Evolutionary conservation across 1,140 invertebrate species (phyloP), one percentile per base, ranked within the genome.

Genomic region (Chlorops oryzae): DNA sequence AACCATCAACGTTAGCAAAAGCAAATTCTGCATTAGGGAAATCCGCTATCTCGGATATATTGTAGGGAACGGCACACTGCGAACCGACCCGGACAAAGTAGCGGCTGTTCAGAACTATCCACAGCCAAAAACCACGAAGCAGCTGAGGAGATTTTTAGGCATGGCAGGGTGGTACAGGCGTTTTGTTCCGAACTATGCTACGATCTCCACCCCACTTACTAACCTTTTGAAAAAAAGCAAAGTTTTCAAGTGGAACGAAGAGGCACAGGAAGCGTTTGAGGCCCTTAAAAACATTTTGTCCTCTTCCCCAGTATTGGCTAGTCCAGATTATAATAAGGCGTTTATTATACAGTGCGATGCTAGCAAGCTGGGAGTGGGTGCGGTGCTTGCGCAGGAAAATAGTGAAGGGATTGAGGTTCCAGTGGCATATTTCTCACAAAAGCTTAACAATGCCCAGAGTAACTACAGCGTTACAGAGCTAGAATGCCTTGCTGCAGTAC

Each of bases 401-500:
- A 44, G 73, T 4, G 60, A 71, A 34, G 47, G 32, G 13, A 21
- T 21, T 12, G 55, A 56, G 38, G 18, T 43, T n/a, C 52, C 50
- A 7, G 45, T 55, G 9, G 54, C 50, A 10, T 55, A 43, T 39
- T 17, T 52, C n/a, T 51, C 49, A n/a, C 45, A 44, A 13, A 55
- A 48, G 35, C 25, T 55, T 5, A 55, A 51, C 23, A 32, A 20
- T 27, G 40, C 45, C 12, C 49, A 51, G 55, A 12, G 47, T 10
- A 57, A 55, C 12, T 59, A 57, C 38, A 41, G 21, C 0, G 59
- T 61, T 5, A 73, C 70, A 6, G 72, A 78, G 56, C 50, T 58
- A 42, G 75, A 78, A 59, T 65, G 62, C 40, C 54, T 76, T 10
- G 74, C 73, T 6, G 59, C 77, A 7, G 47, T 77, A 2, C 61